Evolutionary conservation across 2,113 vertebrate genomes (phyloP).

Genomic region (chimpanzee (Pan troglodytes)): DNA sequence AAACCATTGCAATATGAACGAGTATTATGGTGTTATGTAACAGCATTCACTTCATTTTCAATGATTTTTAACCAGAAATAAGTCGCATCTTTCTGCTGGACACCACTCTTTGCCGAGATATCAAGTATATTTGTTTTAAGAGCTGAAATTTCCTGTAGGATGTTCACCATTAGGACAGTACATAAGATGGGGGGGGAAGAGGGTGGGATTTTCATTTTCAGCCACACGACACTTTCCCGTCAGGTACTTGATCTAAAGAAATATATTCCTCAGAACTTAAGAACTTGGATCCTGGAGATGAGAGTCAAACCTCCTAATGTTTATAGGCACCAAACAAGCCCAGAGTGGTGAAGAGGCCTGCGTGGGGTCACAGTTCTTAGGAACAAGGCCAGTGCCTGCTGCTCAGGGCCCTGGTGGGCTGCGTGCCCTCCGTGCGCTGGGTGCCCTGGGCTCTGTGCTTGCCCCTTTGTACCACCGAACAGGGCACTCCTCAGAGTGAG

Average conservation of each 20-base stretch:
- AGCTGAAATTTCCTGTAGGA: background rate
- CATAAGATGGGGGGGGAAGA: background rate
- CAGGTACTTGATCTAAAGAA: background rate
- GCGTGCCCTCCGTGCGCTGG: fast-evolving
- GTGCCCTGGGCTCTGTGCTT: background rate
- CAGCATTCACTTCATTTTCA: background rate
- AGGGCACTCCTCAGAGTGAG: background rate
- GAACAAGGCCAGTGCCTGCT: background rate
- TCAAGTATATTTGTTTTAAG: background rate
- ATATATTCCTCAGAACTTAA: background rate
- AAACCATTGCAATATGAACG: fast-evolving
- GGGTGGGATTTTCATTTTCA: too few relatives aligned
- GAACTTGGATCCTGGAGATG: background rate
- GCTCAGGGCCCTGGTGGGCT: background rate
- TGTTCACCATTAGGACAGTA: too few relatives aligned
- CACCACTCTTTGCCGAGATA: background rate
- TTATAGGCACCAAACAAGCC: background rate
- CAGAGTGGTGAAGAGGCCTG: background rate
- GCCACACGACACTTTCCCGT: fast-evolving
- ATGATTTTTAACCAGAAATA: background rate
- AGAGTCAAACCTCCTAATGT: background rate
- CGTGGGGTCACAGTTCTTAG: background rate
- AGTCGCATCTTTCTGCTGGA: background rate
- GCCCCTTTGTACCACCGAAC: fast-evolving
- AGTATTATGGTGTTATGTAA: fast-evolving